Evolutionary conservation across 1,140 invertebrate genomes (phyloP), one percentile per base, ranked within the genome.

Genomic region (Cydia amplana): DNA sequence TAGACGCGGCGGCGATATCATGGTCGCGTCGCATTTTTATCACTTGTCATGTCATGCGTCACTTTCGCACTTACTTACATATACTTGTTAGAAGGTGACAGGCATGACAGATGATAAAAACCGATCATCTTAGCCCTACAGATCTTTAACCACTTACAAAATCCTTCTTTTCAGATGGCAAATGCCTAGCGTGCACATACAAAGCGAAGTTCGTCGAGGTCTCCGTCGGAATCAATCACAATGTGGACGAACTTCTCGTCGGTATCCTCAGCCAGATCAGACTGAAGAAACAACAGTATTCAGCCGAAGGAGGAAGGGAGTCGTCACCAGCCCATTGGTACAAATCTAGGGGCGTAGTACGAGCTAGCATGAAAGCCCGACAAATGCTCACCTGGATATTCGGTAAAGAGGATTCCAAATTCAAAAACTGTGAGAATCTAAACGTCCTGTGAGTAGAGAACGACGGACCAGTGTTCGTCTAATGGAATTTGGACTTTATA

Each of bases 311-410:
- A 1, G 91, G 93, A 14, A 85, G 94, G 75, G 95, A 95, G 55
- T 93, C 93, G 9, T 94, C 94, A 0, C 95, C 94, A 74, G 94
- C 94, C 1, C 95, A 96, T 78, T 97, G 96, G 96, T 97, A 97
- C 88, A 97, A 97, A 85, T 97, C 96, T 73, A 93, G 97, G 70
- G 96, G 96, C 4, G 95, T 98, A 1, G 95, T 97, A 7, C 92
- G 96, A 79, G 97, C 96, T 1, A 97, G 96, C 85, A 97, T 97
- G 96, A 97, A 97, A 87, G 97, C 97, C 0, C 93, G 97, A 60
- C 97, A 97, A 89, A 97, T 97, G 96, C 94, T 98, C 75, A 97
- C 97, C 12, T 97, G 97, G 96, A 95, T 98, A 23, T 96, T 98
- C 87, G 97, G 97, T 60, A 97, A 97, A 84, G 97, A 97, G 87